Evolutionary conservation across 2,113 vertebrate species (phyloP).

Genomic region (Ceyx cyanopectus): DNA sequence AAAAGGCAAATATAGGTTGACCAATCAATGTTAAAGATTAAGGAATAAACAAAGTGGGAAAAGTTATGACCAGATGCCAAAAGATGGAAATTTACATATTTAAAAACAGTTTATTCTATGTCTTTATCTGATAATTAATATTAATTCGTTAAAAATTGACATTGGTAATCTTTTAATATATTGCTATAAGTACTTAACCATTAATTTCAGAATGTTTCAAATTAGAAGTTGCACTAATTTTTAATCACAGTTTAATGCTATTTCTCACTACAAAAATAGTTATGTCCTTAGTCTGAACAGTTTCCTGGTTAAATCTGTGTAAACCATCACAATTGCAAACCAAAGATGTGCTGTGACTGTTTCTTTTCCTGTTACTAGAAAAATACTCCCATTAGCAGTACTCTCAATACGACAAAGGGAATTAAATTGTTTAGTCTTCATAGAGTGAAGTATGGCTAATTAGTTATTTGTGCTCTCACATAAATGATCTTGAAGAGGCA

Average conservation of each 20-base stretch:
- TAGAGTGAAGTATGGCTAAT: neutral
- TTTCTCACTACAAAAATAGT: neutral
- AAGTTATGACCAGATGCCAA: neutral
- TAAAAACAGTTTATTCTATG: neutral
- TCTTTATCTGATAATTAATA: slow-evolving; percentile 5
- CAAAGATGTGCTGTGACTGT: neutral
- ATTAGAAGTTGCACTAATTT: slow-evolving; percentile 20
- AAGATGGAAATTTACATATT: neutral
- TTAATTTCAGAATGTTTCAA: slow-evolving; percentile 7
- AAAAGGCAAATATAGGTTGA: neutral
- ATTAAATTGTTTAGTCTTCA: neutral
- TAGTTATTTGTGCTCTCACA: neutral
- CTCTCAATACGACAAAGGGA: neutral
- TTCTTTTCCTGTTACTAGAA: neutral
- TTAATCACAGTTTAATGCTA: slow-evolving; percentile 28
- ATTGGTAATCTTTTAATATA: slow-evolving; percentile 4
- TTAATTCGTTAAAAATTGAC: slow-evolving; percentile 31
- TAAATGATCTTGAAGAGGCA: neutral
- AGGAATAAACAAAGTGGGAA: neutral
- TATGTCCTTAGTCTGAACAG: neutral
- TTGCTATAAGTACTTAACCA: neutral
- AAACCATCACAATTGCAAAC: neutral
- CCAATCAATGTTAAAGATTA: neutral
- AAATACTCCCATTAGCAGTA: too few species aligned
- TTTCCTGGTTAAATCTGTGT: neutral